phyloP scores from a whole-genome alignment of 2,113 vertebrate species.

The Larimichthys polyactis region DNA sequence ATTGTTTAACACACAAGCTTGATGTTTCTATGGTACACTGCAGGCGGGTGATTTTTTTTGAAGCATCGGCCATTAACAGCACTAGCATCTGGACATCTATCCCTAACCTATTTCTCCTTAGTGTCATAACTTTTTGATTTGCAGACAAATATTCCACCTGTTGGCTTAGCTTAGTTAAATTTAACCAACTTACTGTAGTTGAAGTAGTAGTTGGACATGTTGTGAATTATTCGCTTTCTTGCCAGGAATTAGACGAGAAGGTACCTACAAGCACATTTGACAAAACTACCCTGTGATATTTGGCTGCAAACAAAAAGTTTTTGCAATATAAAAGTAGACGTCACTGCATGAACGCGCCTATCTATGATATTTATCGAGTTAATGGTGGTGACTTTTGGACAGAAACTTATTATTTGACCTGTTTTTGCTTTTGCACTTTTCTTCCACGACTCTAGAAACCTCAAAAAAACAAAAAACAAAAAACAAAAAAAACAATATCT shows the following conservation, averaged over 20 bases:
- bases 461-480: not conserved
- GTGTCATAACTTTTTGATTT: slow-evolving; percentile 11
- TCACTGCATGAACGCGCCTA: slow-evolving; percentile 3
- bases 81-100: not conserved
- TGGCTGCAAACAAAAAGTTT: slow-evolving; percentile 21
- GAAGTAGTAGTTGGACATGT: not conserved
- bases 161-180: not conserved
- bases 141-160: slow-evolving; percentile 24
- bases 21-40: slow-evolving; percentile 57
- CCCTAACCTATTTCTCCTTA: not conserved
- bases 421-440: slow-evolving; percentile 51
- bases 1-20: slow-evolving; percentile 5
- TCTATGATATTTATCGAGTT: slow-evolving; percentile 10
- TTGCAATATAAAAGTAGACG: slow-evolving; percentile 3
- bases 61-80: slow-evolving; percentile 27
- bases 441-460: slow-evolving; percentile 12
- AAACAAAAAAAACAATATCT: not conserved
- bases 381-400: slow-evolving; percentile 10
- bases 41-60: slow-evolving; percentile 30
- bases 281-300: slow-evolving; percentile 21
- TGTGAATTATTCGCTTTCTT: not conserved
- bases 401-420: not conserved
- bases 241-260: not conserved
- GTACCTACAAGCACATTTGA: not conserved
- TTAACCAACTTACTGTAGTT: not conserved